These are phyloP conservation scores for Heteromurus nitidus DNA, from an alignment of 2,888 invertebrate species.

Conservation along the genomic window DNA sequence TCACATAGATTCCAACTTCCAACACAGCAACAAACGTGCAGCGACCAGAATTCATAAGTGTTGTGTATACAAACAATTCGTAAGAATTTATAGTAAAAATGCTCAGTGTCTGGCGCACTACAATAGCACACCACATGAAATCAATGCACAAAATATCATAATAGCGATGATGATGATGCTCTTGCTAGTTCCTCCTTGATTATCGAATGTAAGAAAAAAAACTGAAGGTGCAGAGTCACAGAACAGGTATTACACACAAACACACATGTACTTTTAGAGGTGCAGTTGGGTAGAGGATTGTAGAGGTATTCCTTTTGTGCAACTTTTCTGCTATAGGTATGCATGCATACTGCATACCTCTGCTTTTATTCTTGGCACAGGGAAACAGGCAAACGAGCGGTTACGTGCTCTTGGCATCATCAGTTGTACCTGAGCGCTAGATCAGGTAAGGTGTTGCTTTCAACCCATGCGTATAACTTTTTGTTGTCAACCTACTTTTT, in stretches of 20 bases:
- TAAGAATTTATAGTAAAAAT: neutral
- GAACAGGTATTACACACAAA: no score
- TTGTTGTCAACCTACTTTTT: conserved; percentile 6
- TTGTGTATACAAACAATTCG: conserved; percentile 2
- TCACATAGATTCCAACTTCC: no score
- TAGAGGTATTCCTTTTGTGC: no score
- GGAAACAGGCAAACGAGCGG: conserved; percentile 5
- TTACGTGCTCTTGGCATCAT: conserved; percentile 48
- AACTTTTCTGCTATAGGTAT: no score
- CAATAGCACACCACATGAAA: neutral
- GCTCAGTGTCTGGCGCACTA: neutral
- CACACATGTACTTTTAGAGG: no score
- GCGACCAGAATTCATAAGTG: no score
- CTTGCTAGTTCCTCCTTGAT: no score
- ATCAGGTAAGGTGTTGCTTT: conserved; percentile 64
- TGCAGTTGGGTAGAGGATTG: no score
- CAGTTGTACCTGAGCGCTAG: conserved; percentile 69
- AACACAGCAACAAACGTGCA: no score
- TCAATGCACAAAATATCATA: neutral
- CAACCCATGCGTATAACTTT: neutral
- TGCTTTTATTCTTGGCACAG: neutral
- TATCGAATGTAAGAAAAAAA: no score
- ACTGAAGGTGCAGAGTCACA: no score
- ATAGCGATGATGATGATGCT: conserved; percentile 2
- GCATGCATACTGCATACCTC: neutral